Evolutionary conservation across 2,113 vertebrate genomes (phyloP).

Genomic region (Hypocryptadius cinnamomeus): DNA sequence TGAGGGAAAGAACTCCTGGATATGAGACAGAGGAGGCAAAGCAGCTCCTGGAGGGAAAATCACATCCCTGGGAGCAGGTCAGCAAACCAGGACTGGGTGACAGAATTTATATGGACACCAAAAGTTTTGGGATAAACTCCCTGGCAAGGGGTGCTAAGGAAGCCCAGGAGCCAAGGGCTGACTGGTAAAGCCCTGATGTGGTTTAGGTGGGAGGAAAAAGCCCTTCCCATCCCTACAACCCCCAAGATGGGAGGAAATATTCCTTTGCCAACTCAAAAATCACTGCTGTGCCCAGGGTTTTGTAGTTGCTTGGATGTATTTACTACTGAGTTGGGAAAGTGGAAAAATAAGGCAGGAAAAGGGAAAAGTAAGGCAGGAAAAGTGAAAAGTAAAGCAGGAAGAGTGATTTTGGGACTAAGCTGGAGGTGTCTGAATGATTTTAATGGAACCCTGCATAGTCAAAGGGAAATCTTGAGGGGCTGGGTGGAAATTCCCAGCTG

Average conservation of each 20-base stretch:
- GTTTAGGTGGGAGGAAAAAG: neutral
- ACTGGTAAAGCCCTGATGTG: neutral
- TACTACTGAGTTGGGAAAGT: neutral
- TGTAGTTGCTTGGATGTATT: neutral
- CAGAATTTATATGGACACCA: neutral
- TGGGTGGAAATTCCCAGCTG: slow-evolving; percentile 43
- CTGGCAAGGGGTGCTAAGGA: neutral
- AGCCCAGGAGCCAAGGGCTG: neutral
- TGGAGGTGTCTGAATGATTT: neutral
- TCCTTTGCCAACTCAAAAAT: neutral
- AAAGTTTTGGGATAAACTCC: neutral
- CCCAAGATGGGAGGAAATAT: neutral
- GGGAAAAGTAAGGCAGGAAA: neutral
- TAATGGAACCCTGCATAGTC: neutral
- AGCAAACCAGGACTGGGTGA: neutral
- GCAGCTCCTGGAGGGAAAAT: neutral
- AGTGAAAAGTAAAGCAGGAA: neutral
- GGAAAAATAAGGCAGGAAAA: neutral
- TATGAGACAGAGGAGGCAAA: neutral
- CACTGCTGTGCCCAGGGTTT: neutral
- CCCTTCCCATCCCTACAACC: neutral
- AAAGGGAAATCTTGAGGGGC: neutral
- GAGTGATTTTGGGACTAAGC: neutral
- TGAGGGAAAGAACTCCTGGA: neutral
- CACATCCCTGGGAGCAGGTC: neutral